Percentiles rank a stretch among this genome's conserved stretches.
Evolutionary conservation across 2,888 invertebrate genomes (phyloP).

Genomic region (Stegophylla sp.): DNA sequence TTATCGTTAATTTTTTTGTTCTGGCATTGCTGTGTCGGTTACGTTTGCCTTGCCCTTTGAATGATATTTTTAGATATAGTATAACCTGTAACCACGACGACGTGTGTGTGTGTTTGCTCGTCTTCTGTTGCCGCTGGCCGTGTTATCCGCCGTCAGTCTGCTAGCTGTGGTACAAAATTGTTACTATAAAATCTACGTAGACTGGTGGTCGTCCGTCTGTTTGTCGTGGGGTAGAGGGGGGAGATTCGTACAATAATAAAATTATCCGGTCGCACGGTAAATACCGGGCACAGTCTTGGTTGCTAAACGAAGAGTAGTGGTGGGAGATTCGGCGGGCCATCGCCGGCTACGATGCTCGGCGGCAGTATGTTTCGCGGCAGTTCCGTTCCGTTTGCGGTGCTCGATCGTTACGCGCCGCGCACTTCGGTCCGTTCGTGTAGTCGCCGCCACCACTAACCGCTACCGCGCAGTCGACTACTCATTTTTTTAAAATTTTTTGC

Average conservation of each 20-base stretch:
- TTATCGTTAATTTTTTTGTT: background rate
- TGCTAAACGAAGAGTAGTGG: too few relatives aligned
- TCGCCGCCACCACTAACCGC: constrained; percentile 12
- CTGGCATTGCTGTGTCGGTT: constrained; percentile 23
- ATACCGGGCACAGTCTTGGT: constrained; percentile 15
- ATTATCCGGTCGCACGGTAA: constrained; percentile 50
- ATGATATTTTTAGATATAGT: constrained; percentile 57
- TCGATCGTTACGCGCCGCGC: constrained; percentile 19
- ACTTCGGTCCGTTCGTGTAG: constrained; percentile 18
- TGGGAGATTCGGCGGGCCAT: background rate
- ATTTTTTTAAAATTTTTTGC: background rate
- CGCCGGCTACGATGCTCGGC: constrained; percentile 27
- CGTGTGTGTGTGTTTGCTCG: background rate
- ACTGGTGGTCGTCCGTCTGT: background rate
- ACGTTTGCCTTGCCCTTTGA: constrained; percentile 53
- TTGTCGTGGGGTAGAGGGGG: background rate
- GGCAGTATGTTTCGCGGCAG: constrained; percentile 40
- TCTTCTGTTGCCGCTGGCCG: background rate
- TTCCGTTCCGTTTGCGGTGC: constrained; percentile 52
- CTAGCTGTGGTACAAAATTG: too few relatives aligned
- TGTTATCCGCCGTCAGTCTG: too few relatives aligned
- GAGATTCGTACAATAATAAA: constrained; percentile 41
- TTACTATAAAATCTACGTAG: too few relatives aligned
- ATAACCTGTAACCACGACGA: constrained; percentile 1
- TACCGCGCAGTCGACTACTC: background rate